Percentiles rank a stretch among this genome's conserved stretches.
Conservation (phyloP, 2,113 vertebrate genomes). For the Urocolius indicus region DNA sequence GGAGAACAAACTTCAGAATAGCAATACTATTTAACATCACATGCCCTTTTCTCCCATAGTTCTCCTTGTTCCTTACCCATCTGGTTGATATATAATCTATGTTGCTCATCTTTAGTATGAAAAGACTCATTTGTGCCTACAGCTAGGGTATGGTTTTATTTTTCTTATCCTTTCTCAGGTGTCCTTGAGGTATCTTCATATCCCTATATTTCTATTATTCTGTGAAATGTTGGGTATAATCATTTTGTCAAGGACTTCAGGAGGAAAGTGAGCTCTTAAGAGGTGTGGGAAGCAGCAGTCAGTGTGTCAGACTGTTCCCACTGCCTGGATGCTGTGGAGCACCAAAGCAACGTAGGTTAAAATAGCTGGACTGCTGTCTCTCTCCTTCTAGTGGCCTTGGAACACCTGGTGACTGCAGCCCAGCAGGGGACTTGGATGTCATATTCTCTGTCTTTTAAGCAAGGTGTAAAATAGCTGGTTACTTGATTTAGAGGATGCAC, state of each 20-base stretch:
- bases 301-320: neutral
- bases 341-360: neutral
- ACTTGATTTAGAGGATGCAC: neutral
- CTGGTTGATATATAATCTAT: neutral
- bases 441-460: neutral
- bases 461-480: neutral
- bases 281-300: rapidly evolving
- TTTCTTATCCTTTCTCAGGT: neutral
- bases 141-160: neutral
- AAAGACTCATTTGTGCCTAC: neutral
- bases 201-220: neutral
- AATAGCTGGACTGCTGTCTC: neutral
- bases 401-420: neutral
- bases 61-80: neutral
- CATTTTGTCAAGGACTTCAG: neutral
- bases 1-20: neutral
- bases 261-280: neutral
- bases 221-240: neutral
- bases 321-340: neutral
- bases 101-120: neutral
- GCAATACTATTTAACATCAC: neutral
- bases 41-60: neutral
- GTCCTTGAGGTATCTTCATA: neutral
- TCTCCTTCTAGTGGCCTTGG: neutral
- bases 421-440: neutral